Conservation (phyloP, 2,888 invertebrate species). For the Leptogaster cylindrica region DNA sequence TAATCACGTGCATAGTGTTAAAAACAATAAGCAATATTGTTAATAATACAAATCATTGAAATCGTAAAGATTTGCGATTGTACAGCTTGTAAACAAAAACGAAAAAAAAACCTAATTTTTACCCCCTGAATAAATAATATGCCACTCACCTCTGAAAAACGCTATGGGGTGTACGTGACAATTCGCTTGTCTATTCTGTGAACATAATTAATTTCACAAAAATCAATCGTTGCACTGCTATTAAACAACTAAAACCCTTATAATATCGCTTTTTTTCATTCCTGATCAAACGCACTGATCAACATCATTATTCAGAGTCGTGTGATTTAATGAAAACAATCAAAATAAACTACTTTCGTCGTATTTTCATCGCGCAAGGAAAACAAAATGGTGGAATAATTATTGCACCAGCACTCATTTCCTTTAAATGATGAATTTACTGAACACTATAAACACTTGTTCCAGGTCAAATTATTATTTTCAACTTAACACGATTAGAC, state of each 20-base stretch:
- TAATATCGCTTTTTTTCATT: not conserved
- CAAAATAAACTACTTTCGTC: not conserved
- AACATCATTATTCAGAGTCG: not conserved
- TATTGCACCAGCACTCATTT: not conserved
- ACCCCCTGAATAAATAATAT: too few relatives aligned
- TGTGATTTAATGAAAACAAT: not conserved
- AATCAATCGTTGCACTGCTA: too few relatives aligned
- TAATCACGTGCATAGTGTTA: too few relatives aligned
- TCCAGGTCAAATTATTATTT: not conserved
- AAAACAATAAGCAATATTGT: too few relatives aligned
- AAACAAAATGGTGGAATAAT: conserved; percentile 23
- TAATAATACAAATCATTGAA: too few relatives aligned
- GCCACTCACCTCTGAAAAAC: conserved; percentile 36
- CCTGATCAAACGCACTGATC: not conserved
- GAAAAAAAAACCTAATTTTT: too few relatives aligned
- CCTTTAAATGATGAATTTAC: not conserved
- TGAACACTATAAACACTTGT: not conserved
- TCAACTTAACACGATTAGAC: not conserved
- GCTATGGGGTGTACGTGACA: conserved; percentile 44
- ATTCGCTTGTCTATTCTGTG: conserved; percentile 8
- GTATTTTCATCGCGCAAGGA: not conserved
- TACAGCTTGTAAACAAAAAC: too few relatives aligned
- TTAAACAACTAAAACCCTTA: too few relatives aligned
- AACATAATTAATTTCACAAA: too few relatives aligned
- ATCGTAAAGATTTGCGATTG: too few relatives aligned